These are phyloP conservation scores for Apteryx mantelli DNA, from an alignment of 2,113 vertebrate species.

Conservation along the genomic window DNA sequence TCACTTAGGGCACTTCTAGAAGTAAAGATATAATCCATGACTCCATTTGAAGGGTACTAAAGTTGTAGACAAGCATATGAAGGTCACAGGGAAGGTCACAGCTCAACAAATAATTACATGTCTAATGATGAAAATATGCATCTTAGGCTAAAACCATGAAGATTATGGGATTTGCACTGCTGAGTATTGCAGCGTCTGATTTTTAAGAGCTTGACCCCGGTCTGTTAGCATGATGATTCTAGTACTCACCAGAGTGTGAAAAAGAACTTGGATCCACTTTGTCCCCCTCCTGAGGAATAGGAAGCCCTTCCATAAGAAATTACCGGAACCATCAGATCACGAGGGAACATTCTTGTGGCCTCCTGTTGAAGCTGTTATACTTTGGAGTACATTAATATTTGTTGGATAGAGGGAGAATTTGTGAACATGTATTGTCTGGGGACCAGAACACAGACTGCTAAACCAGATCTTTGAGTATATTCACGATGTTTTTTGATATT, in stretches of 20 bases:
- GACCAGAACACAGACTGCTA: background rate
- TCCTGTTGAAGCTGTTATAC: background rate
- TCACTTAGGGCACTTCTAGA: background rate
- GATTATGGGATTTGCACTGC: background rate
- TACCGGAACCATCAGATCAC: background rate
- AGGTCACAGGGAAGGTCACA: accelerated
- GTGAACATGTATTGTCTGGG: background rate
- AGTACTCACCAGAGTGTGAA: background rate
- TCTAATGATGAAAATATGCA: background rate
- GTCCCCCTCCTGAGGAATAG: background rate
- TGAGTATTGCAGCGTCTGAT: background rate
- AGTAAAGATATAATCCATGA: background rate
- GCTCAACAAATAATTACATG: background rate
- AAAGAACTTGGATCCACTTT: background rate
- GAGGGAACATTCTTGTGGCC: background rate
- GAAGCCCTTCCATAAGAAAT: background rate
- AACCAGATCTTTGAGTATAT: background rate
- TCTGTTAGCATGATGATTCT: background rate
- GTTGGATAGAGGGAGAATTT: background rate
- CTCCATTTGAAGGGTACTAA: background rate
- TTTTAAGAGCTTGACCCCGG: background rate
- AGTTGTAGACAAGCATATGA: background rate
- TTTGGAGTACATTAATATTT: background rate
- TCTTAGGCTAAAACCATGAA: background rate
- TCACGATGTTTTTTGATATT: background rate